Evolutionary conservation across 2,888 invertebrate species (phyloP).

Genomic region (Aphodius granarius): DNA sequence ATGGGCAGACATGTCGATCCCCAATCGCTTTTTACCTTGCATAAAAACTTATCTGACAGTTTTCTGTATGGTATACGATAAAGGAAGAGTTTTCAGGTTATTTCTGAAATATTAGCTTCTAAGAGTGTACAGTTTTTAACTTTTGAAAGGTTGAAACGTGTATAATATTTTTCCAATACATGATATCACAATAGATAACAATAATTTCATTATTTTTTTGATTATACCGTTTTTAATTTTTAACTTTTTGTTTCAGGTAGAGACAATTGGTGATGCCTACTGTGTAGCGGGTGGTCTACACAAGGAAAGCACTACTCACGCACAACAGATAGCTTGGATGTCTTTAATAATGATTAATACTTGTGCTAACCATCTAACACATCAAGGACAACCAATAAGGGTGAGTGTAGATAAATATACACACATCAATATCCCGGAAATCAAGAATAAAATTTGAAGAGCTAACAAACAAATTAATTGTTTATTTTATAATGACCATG

Average conservation of each 20-base stretch:
- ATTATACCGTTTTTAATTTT: not conserved
- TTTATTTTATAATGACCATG: too few species aligned
- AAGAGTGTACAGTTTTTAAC: too few species aligned
- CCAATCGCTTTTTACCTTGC: not conserved
- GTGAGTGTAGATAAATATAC: too few species aligned
- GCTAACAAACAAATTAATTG: too few species aligned
- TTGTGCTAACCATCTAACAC: conserved; percentile 84
- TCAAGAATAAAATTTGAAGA: too few species aligned
- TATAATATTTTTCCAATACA: too few species aligned
- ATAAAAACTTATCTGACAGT: not conserved
- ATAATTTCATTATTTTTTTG: too few species aligned
- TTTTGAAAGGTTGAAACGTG: too few species aligned
- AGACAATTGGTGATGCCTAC: conserved; percentile 96
- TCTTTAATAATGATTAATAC: conserved; percentile 91
- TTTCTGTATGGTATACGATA: not conserved
- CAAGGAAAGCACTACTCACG: conserved; percentile 82
- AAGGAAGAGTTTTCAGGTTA: not conserved
- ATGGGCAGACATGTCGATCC: not conserved
- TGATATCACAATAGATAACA: too few species aligned
- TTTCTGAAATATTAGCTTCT: too few species aligned
- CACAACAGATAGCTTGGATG: conserved; percentile 97
- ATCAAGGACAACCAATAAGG: conserved; percentile 89
- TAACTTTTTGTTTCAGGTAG: conserved; percentile 65
- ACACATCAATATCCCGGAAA: too few species aligned
- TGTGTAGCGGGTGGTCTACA: conserved; percentile 94